Percentiles rank a stretch among this genome's conserved stretches.
phyloP scores from a whole-genome alignment of 2,797 vertebrate genomes.

The Liasis olivaceus region DNA sequence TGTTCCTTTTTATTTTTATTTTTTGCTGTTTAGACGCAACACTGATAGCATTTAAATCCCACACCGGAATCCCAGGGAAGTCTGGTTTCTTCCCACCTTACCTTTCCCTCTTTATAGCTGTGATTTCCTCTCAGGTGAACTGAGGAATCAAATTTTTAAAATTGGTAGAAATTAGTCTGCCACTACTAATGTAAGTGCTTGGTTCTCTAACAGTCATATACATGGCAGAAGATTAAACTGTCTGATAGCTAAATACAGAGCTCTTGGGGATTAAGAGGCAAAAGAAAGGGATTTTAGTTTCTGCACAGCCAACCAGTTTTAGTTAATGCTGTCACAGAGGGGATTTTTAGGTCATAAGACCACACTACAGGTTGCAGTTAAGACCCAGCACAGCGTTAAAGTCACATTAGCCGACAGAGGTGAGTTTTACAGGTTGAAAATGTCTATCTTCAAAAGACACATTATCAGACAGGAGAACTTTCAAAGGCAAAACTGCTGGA shows the following conservation, averaged over 20 bases:
- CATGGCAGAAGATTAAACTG: slow-evolving; percentile 46
- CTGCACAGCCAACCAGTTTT: slow-evolving; percentile 50
- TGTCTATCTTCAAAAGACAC: slow-evolving; percentile 58
- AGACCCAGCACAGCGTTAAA: slow-evolving; percentile 47
- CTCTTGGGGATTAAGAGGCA: slow-evolving; percentile 47
- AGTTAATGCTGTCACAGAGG: slow-evolving; percentile 34
- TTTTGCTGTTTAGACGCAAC: slow-evolving; percentile 56
- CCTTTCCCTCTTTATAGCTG: slow-evolving; percentile 31
- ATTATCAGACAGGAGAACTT: slow-evolving; percentile 62
- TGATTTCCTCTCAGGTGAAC: slow-evolving; percentile 40
- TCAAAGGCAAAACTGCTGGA: slow-evolving; percentile 66
- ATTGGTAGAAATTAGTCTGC: slow-evolving; percentile 55
- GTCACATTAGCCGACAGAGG: slow-evolving; percentile 53
- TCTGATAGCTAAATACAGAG: slow-evolving; percentile 49
- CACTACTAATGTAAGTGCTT: slow-evolving; percentile 40
- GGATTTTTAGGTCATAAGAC: slow-evolving; percentile 26
- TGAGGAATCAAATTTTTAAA: slow-evolving; percentile 27
- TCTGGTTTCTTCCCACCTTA: slow-evolving; percentile 1
- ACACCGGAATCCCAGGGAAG: slow-evolving; percentile 28
- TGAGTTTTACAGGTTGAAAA: slow-evolving; percentile 60
- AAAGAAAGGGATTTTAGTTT: neutral
- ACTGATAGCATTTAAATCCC: slow-evolving; percentile 37
- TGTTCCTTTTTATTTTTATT: slow-evolving; percentile 37
- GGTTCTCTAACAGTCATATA: slow-evolving; percentile 37
- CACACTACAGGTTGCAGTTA: neutral